Evolutionary conservation across 1,140 invertebrate genomes (phyloP).

Genomic region (Drosophila leontia): DNA sequence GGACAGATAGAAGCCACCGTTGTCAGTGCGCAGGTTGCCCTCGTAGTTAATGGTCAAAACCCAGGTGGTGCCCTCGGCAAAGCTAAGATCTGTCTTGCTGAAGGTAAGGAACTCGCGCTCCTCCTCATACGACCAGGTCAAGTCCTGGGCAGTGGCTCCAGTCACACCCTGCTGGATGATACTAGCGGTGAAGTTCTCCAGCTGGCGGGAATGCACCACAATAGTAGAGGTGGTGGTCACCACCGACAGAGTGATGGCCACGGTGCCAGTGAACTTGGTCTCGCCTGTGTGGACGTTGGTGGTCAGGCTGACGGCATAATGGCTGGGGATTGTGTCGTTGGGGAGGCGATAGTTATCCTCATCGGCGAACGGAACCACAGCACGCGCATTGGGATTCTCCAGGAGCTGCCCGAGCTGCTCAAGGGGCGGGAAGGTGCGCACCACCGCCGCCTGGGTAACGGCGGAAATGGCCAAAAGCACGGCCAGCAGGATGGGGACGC

Average conservation of each 20-base stretch:
- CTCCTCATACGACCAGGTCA: constrained; percentile 18
- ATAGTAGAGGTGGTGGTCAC: constrained; percentile 75
- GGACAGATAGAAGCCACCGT: constrained; percentile 93
- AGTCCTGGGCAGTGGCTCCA: background rate
- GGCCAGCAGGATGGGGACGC: constrained; percentile 43
- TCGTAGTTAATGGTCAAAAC: constrained; percentile 86
- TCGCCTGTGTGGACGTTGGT: constrained; percentile 87
- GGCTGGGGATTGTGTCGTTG: constrained; percentile 86
- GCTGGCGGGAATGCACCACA: constrained; percentile 85
- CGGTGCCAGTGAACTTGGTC: constrained; percentile 86
- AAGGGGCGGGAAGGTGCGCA: constrained; percentile 49
- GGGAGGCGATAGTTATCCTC: constrained; percentile 87
- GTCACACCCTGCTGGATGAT: constrained; percentile 28
- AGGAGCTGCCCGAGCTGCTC: constrained; percentile 45
- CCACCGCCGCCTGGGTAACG: constrained; percentile 48
- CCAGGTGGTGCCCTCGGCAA: constrained; percentile 75
- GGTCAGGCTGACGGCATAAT: constrained; percentile 88
- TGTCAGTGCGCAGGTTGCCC: constrained; percentile 86
- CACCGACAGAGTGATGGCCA: constrained; percentile 86
- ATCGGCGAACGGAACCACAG: constrained; percentile 26
- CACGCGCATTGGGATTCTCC: constrained; percentile 60
- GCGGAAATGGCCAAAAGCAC: constrained; percentile 44
- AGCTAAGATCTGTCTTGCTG: constrained; percentile 31
- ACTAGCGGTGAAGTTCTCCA: constrained; percentile 55
- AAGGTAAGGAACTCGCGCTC: constrained; percentile 76